Evolutionary conservation across 1,140 invertebrate species (phyloP), one percentile per base, ranked within the genome.

Genomic region (Schlechtendalia chinensis): DNA sequence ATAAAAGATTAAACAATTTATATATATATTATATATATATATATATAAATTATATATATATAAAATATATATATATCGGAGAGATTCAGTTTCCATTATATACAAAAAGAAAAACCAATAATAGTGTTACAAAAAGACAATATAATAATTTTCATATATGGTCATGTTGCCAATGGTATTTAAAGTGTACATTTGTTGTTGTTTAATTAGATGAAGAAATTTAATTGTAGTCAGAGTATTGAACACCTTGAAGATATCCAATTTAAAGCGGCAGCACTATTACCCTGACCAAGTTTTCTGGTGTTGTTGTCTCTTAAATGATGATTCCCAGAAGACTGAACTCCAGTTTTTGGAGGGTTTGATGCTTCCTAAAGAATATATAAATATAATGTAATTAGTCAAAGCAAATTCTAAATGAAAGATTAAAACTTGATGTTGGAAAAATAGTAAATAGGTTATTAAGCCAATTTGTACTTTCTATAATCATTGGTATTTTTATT

Each of bases 311-410:
- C 93, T 86, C 90, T 89, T 84, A 90, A 89, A 82, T 90, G 91
- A 86, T 93, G 92, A 84, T 88, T 89, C 80, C 90, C 87, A 86
- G 90, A 90, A 83, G 93, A 85, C 83, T 91, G 90, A 84, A 92
- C 91, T 61, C 90, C 90, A 83, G 91, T 90, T 87, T 92, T 92
- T 45, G 91, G 89, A 81, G 92, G 92, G 88, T 94, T 93, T 82
- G 91, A 93, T 83, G 92, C 92, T 86, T 94, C 92, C 92, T 94
- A 84, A 27, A 82, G 81, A 58, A 67, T 83, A 85, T 85, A 80
- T 83, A 81, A 82, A 84, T 83, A 63, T 10, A 54, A 29, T 5
- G 12, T 17, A 54, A 8, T 72, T n/a, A 53, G 47, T 8, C 24
- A 47, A 47, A 69, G 10, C 32, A 61, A 39, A 65, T 65, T 65